Evolutionary conservation across 2,797 vertebrate genomes (phyloP).

Genomic region (Strix occidentalis): DNA sequence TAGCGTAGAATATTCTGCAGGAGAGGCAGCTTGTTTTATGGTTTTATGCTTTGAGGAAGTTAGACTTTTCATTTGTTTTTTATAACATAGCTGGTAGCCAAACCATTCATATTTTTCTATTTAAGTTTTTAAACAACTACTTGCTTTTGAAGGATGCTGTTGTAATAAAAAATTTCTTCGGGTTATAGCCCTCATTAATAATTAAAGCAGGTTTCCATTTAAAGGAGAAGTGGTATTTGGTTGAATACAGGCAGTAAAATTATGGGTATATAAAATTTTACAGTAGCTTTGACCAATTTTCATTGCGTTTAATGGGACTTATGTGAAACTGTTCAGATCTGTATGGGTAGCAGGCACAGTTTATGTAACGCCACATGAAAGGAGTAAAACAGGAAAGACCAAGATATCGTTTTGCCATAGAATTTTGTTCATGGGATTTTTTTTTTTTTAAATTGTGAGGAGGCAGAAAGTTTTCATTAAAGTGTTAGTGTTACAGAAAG

Average conservation of each 20-base stretch:
- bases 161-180: background rate
- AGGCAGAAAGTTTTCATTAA: background rate
- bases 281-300: constrained; percentile 47
- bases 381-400: background rate
- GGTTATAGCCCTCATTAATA: constrained; percentile 38
- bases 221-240: constrained; percentile 1
- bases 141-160: constrained; percentile 25
- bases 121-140: constrained; percentile 34
- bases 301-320: constrained; percentile 18
- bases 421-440: background rate
- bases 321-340: background rate
- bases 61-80: background rate
- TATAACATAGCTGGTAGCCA: background rate
- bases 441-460: background rate
- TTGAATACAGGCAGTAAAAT: constrained; percentile 34
- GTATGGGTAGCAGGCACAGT: background rate
- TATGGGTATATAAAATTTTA: constrained; percentile 42
- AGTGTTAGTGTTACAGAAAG: background rate
- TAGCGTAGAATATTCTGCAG: background rate
- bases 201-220: constrained; percentile 33
- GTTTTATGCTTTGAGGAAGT: background rate
- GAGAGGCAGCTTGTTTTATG: background rate
- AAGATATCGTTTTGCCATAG: background rate
- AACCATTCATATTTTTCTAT: background rate
- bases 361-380: background rate